Percentiles rank a stretch among this genome's conserved stretches.
phyloP scores from a whole-genome alignment of 2,113 vertebrate species.

The Microcebus ravelobensis region DNA sequence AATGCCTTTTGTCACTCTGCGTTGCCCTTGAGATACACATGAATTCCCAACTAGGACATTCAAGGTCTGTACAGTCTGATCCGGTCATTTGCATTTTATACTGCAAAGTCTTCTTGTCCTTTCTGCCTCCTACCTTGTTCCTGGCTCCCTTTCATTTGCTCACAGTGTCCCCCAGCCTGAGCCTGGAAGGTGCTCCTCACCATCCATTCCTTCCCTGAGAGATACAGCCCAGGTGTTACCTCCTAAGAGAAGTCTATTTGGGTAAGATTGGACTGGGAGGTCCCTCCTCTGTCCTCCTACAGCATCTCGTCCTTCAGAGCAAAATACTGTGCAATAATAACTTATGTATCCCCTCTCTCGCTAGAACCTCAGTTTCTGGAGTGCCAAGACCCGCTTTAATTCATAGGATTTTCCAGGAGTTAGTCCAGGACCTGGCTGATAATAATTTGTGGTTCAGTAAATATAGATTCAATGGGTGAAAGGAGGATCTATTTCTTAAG shows the following conservation, averaged over 20 bases:
- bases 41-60: background rate
- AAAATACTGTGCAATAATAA: background rate
- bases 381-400: background rate
- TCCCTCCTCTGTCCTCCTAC: background rate
- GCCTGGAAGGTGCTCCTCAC: background rate
- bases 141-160: background rate
- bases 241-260: background rate
- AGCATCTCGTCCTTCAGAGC: background rate
- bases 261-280: background rate
- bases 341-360: background rate
- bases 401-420: background rate
- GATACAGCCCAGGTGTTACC: background rate
- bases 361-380: background rate
- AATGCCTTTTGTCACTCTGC: background rate
- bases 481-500: background rate
- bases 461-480: background rate
- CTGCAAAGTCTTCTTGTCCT: background rate
- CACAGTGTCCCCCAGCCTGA: background rate
- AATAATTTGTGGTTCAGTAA: constrained; percentile 8
- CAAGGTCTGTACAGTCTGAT: background rate
- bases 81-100: too few relatives aligned
- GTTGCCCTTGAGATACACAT: background rate
- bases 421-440: background rate
- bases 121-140: background rate
- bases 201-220: background rate